Base-by-base conservation (phyloP, 2,113 vertebrate species). In the Aphelocoma coerulescens region DNA sequence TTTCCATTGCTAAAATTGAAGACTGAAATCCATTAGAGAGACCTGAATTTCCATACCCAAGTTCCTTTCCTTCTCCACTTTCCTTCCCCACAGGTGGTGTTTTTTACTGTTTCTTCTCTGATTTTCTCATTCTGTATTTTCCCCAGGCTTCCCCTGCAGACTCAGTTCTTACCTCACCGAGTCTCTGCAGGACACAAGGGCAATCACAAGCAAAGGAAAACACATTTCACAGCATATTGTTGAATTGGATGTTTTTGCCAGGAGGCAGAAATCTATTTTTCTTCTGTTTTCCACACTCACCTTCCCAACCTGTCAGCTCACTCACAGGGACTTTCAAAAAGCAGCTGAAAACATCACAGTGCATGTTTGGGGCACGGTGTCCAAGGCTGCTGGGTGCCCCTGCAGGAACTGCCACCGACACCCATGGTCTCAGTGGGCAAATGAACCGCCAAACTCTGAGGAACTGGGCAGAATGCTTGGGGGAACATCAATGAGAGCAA, bases 281-380 rank as follows among this genome's bases (percentile, higher is more conserved):
- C 62, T 39, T 32, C 66, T 83, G 5, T 22, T 19, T 67, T 52
- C 59, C 39, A 48, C 8, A 8, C 30, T 69, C n/a, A 68, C 73
- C 83, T 89, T 52, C 33, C 16, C 13, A 59, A 18, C 39, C 65
- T 11, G 12, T n/a, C 74, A 55, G 55, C 33, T 61, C 65, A 13
- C 49, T 37, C 83, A 6, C 28, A 15, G 58, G 26, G 35, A 3
- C 67, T 49, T 55, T 37, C 39, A 44, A 17, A 49, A 21, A 43
- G 59, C 37, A 68, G 54, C 35, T 67, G 12, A 17, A 59, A 48
- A 35, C 46, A 46, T 17, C 1, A 1, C 5, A 4, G 26, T 24
- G 52, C 0, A 16, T 2, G 2, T 7, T 30, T 13, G 62, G 59
- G 61, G 2, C 1, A 4, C 4, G 0, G 32, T 1, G 1, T 16